Percentiles rank a stretch among this genome's conserved stretches.
phyloP scores from a whole-genome alignment of 2,113 vertebrate species.

The Oenanthe oenanthe region DNA sequence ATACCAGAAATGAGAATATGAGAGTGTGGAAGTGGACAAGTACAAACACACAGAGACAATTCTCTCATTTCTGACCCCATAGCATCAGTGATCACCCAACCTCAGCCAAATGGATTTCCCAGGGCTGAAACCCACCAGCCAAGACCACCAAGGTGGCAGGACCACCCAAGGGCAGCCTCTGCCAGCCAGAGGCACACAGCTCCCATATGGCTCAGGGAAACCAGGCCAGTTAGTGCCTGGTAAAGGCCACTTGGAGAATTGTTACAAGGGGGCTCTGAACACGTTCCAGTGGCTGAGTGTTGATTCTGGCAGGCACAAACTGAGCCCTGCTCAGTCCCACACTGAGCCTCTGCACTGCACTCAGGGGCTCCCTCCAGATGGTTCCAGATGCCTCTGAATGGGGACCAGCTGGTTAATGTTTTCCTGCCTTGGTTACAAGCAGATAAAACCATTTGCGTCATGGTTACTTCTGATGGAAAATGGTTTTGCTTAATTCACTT shows the following conservation, averaged over 20 bases:
- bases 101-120: not conserved
- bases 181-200: conserved; percentile 10
- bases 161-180: conserved; percentile 16
- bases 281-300: conserved; percentile 55
- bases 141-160: not conserved
- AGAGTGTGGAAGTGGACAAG: not conserved
- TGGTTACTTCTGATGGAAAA: conserved; percentile 23
- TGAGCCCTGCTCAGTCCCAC: conserved; percentile 18
- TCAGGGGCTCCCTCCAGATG: conserved; percentile 57
- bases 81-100: not conserved
- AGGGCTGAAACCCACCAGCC: not conserved
- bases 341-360: conserved; percentile 9
- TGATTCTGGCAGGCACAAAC: conserved; percentile 52
- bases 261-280: conserved; percentile 44
- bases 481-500: conserved; percentile 1
- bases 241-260: conserved; percentile 33
- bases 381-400: conserved; percentile 57
- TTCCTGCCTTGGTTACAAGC: conserved; percentile 59
- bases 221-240: not conserved
- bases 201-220: not conserved
- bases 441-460: conserved; percentile 42
- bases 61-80: not conserved
- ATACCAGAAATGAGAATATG: not conserved
- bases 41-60: not conserved
- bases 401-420: conserved; percentile 66